Evolutionary conservation across 2,888 invertebrate genomes (phyloP), one percentile per base, ranked within the genome.

Genomic region (Acanthopleura granulata): DNA sequence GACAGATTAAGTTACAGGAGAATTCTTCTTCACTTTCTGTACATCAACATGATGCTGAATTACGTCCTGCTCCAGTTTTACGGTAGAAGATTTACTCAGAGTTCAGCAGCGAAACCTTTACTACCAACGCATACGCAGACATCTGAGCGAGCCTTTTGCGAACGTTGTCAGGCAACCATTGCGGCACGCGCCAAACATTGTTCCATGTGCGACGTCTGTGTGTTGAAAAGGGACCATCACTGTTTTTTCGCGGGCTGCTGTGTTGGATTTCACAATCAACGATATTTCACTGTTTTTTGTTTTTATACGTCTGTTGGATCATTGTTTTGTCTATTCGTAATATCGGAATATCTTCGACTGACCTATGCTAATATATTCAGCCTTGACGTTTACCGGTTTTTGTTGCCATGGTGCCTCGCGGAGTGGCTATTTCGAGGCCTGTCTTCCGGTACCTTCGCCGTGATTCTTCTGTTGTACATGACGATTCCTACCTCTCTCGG

Each of bases 161-260:
- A 74, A 16, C 77, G 78, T 18, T 89, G 89, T 79, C 78, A 83
- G 29, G 77, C 80, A 4, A 62, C 79, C 6, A 82, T 82, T 1
- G 88, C 88, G 9, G 85, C 85, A 9, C 80, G 90, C 27, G 84
- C 88, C 49, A 89, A 90, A 72, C 91, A 91, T 79, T 91, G 91
- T 77, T 86, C 88, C 4, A 78, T 91, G 15, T 91, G 91, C 78
- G 79, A 89, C 25, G 78, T 78, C 74, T 91, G 91, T 77, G 85
- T 91, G 15, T 79, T 91, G 18, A 88, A 91, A 18, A 88, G 90
- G 71, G 91, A 91, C 79, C 91, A 91, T 76, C 91, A 91, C 76
- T 91, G 91, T 79, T 91, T 90, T 73, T 86, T 91, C 76, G 83
- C 87, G 0, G 87, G 85, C 16, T 89, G 88, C 49, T 91, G 91